phyloP scores from a whole-genome alignment of 2,113 vertebrate genomes.

The Pelusios castaneus region DNA sequence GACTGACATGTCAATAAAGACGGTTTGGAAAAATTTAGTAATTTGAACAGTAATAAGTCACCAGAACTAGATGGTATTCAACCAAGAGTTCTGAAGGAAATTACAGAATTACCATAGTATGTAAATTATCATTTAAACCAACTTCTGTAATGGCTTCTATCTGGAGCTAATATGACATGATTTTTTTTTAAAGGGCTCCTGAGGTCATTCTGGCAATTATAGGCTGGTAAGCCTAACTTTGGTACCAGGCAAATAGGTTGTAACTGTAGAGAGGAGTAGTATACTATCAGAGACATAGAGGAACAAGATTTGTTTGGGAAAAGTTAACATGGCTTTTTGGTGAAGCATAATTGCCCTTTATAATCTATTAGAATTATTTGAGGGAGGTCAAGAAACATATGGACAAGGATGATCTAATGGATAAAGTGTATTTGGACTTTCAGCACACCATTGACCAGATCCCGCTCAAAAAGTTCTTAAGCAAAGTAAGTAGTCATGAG shows the following conservation, averaged over 20 bases:
- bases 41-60: background rate
- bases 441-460: no score
- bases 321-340: background rate
- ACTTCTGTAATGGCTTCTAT: background rate
- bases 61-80: background rate
- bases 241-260: background rate
- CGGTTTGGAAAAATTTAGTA: background rate
- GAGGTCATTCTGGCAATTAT: background rate
- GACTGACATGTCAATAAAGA: background rate
- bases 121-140: background rate
- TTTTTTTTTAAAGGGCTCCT: background rate
- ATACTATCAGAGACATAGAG: background rate
- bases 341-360: background rate
- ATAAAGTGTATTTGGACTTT: no score
- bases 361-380: background rate
- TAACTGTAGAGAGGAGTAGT: background rate
- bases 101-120: background rate
- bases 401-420: no score
- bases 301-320: background rate
- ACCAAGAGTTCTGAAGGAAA: background rate
- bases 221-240: background rate
- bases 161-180: no score
- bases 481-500: no score
- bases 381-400: no score
- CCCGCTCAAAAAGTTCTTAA: no score